phyloP scores from a whole-genome alignment of 1,140 invertebrate genomes.

The Scaptomyza hsui region DNA sequence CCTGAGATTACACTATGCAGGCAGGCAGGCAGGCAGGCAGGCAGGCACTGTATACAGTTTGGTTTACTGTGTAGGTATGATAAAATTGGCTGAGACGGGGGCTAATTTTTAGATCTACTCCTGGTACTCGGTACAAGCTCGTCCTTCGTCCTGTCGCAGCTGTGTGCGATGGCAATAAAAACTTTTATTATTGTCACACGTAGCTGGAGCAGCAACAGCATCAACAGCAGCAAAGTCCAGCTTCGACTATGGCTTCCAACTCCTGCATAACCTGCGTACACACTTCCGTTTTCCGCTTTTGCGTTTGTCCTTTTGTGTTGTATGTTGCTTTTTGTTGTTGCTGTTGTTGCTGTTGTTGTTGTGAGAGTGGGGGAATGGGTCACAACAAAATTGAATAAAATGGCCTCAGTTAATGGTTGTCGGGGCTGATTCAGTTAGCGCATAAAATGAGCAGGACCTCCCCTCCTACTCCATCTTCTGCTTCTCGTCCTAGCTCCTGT shows the following conservation, averaged over 20 bases:
- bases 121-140: constrained; percentile 17
- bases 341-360: constrained; percentile 24
- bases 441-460: constrained; percentile 73
- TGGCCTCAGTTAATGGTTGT: constrained; percentile 80
- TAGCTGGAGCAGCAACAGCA: constrained; percentile 46
- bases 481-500: background rate
- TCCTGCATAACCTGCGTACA: constrained; percentile 79
- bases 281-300: constrained; percentile 70
- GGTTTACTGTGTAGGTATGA: constrained; percentile 9
- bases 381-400: constrained; percentile 79
- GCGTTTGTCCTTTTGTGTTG: constrained; percentile 38
- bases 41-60: background rate
- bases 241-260: constrained; percentile 30
- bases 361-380: background rate
- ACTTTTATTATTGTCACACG: constrained; percentile 82
- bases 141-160: constrained; percentile 57
- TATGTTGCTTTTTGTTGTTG: constrained; percentile 33
- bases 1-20: constrained; percentile 29
- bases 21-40: background rate
- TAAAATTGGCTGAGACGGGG: constrained; percentile 28
- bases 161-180: constrained; percentile 76
- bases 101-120: constrained; percentile 70
- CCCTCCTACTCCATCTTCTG: background rate
- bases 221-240: constrained; percentile 6
- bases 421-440: constrained; percentile 82